These are phyloP conservation scores for Petrocephalus sullivani DNA, from an alignment of 2,797 vertebrate species.

Conservation along the genomic window DNA sequence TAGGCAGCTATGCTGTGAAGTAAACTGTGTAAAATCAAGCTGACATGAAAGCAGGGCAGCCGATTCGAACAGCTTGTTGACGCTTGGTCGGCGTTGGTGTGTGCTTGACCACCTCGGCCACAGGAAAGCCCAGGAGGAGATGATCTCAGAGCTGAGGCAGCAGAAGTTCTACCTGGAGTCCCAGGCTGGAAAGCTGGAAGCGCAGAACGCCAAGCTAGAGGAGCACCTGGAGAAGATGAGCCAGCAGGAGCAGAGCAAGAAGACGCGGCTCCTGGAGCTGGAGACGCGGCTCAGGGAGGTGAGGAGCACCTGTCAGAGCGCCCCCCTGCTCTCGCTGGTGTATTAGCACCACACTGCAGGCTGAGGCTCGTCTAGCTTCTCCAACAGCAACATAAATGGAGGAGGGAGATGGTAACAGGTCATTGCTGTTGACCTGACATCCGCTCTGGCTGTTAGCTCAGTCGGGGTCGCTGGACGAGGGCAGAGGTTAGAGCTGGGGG, in stretches of 20 bases:
- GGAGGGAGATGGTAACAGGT: not conserved
- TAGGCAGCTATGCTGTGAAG: not conserved
- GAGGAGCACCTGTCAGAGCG: not conserved
- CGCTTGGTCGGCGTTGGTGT: not conserved
- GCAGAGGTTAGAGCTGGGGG: not conserved
- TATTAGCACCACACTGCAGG: not conserved
- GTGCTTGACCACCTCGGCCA: not conserved
- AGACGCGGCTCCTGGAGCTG: slow-evolving; percentile 64
- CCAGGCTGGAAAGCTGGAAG: slow-evolving; percentile 74
- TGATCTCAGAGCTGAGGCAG: slow-evolving; percentile 97
- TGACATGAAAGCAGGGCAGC: not conserved
- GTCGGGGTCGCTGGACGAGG: not conserved
- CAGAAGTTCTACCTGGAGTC: slow-evolving; percentile 93
- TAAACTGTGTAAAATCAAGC: not conserved
- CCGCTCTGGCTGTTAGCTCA: not conserved
- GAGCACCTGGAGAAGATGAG: slow-evolving; percentile 96
- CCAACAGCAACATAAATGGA: not conserved
- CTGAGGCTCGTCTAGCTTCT: not conserved
- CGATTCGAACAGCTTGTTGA: not conserved
- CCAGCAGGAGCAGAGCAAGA: slow-evolving; percentile 92
- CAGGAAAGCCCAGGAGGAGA: slow-evolving; percentile 99
- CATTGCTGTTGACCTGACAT: not conserved
- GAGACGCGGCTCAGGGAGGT: slow-evolving; percentile 62
- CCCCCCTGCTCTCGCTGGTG: not conserved
- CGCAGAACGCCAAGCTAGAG: slow-evolving; percentile 90